Conservation (phyloP, 35 echinoderm and acorn worm species). For the Stichopus chloronotus region DNA sequence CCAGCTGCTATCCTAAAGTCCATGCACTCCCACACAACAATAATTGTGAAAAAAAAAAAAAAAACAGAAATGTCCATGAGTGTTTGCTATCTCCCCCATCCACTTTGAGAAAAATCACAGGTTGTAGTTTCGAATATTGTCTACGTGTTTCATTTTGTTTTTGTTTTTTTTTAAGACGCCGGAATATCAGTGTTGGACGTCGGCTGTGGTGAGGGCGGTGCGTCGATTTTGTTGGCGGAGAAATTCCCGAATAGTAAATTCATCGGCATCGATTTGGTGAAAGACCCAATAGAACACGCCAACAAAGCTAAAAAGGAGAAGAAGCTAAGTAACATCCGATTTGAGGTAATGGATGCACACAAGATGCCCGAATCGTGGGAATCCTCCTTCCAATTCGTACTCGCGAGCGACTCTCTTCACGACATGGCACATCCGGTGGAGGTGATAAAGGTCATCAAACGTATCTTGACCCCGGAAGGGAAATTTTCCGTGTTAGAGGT, state of each 20-base stretch:
- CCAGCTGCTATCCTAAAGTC: too few species aligned
- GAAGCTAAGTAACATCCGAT: slow-evolving; percentile 68
- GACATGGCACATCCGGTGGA: slow-evolving; percentile 88
- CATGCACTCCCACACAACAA: too few species aligned
- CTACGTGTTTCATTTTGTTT: too few species aligned
- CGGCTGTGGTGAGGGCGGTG: slow-evolving; percentile 88
- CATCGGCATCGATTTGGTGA: slow-evolving; percentile 76
- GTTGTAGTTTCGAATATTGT: too few species aligned
- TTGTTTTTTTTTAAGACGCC: slow-evolving; percentile 67
- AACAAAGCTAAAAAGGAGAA: slow-evolving; percentile 32
- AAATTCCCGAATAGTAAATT: slow-evolving; percentile 78
- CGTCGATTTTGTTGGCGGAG: slow-evolving; percentile 74
- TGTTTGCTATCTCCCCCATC: too few species aligned
- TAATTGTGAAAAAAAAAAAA: too few species aligned
- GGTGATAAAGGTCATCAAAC: slow-evolving; percentile 68
- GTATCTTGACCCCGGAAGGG: slow-evolving; percentile 69
- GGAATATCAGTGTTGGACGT: slow-evolving; percentile 87
- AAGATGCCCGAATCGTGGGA: slow-evolving; percentile 83
- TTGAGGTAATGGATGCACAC: slow-evolving; percentile 83
- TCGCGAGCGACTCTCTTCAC: slow-evolving; percentile 88
- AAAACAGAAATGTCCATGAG: too few species aligned
- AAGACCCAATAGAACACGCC: slow-evolving; percentile 66
- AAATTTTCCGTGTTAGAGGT: slow-evolving; percentile 85
- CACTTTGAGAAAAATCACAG: too few species aligned
- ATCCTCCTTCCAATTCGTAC: slow-evolving; percentile 73